Base-by-base conservation (phyloP, 2,888 invertebrate species). In the Graphium colonna region DNA sequence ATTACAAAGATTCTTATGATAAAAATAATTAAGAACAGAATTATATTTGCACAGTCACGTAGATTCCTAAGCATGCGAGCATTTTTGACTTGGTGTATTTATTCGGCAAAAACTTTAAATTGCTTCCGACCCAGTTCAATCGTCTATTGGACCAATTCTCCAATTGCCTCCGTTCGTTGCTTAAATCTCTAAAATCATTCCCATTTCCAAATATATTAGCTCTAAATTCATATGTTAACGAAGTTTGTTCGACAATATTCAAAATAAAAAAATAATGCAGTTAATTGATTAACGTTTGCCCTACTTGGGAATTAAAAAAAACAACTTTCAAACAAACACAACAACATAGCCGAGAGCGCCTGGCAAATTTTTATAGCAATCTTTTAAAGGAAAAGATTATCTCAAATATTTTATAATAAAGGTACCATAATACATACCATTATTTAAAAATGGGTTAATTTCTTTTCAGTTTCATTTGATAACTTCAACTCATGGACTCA, bases 61-160 rank as follows among this genome's bases (percentile, higher is more conserved):
- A 72, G 66, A 75, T 56, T 74, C 60, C 61, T 66, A 72, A 66
- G 69, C 69, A 69, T 71, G 67, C 65, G 65, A 68, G 67, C 68
- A 75, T 79, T 80, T 81, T 81, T 82, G 75, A 82, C 79, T 81
- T 73, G 70, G 73, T 72, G 65, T 82, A 84, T 86, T 84, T 84
- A 85, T 84, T 82, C 70, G 73, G 71, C 71, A 79, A 79, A 85
- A 86, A 87, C 80, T 88, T 88, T 86, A 86, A 86, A 87, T 87
- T 87, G 82, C 80, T 77, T 82, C 72, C 75, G 85, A 82, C 85
- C 85, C 73, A 85, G 78, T 86, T 87, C 60, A 67, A 71, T 62
- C 69, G 72, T 67, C 74, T 75, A 79, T 79, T 79, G 79, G 79
- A 78, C 80, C 79, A 80, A 82, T 84, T 75, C 69, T 64, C 72